phyloP scores from a whole-genome alignment of 2,797 vertebrate species.

The Lindbergichthys nudifrons region DNA sequence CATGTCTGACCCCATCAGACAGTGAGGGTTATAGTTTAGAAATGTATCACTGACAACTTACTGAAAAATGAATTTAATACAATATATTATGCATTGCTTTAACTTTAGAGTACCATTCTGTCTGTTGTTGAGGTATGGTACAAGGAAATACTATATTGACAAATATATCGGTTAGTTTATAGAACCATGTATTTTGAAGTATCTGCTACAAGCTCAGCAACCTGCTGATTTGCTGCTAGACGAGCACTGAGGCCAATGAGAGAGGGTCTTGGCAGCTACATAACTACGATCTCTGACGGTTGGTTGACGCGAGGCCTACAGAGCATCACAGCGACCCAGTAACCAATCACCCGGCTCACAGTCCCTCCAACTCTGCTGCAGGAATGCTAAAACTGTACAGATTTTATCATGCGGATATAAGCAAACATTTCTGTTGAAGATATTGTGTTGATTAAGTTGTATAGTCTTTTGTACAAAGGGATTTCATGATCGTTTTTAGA shows the following conservation, averaged over 20 bases:
- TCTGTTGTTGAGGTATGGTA: constrained; percentile 64
- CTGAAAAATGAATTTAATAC: constrained; percentile 67
- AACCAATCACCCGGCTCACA: constrained; percentile 62
- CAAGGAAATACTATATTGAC: constrained; percentile 70
- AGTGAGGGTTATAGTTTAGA: constrained; percentile 63
- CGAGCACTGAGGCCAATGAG: constrained; percentile 84
- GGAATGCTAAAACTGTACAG: constrained; percentile 80
- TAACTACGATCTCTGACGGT: constrained; percentile 67
- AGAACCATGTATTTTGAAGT: constrained; percentile 81
- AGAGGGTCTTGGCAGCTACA: constrained; percentile 85
- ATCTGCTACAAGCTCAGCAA: constrained; percentile 80
- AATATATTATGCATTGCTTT: constrained; percentile 65
- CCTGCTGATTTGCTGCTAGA: constrained; percentile 87
- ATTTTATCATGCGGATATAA: constrained; percentile 70
- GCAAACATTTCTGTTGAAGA: constrained; percentile 77
- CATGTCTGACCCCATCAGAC: constrained; percentile 58
- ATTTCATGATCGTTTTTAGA: constrained; percentile 83
- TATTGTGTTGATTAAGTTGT: constrained; percentile 86
- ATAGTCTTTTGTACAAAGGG: constrained; percentile 92
- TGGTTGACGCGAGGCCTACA: constrained; percentile 50
- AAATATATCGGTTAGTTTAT: constrained; percentile 72
- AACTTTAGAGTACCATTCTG: constrained; percentile 65
- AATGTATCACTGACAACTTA: constrained; percentile 70
- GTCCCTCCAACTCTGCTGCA: constrained; percentile 79
- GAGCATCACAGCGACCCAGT: constrained; percentile 65